Base-by-base conservation (phyloP, 2,888 invertebrate genomes). In the Muscina levida region DNA sequence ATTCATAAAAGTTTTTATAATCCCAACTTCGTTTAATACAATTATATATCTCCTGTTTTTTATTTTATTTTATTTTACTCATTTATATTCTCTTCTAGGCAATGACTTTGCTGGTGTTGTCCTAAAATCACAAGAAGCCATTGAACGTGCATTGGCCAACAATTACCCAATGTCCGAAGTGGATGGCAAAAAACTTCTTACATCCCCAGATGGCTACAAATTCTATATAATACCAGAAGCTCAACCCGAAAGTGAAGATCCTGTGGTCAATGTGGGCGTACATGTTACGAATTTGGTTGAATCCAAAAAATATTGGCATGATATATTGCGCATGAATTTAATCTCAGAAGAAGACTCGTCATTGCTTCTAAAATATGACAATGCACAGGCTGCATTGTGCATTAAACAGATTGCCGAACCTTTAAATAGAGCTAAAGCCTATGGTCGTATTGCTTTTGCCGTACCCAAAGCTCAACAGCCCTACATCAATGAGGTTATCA, bases 371-470 rank as follows among this genome's bases (percentile, higher is more conserved):
- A 95, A 95, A 1, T 98, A 95, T 89, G 91, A 91, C 44, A 92
- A 93, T 2, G 91, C 93, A 77, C 95, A 97, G 91, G 93, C 95
- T 1, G 94, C 95, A 86, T 90, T 98, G 46, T 95, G 97, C 88
- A 91, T 98, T 2, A 84, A 84, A 13, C 73, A 84, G 68, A 83
- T 87, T 2, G 53, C 74, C 0, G 85, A 86, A 66, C 91, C 93
- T 39, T 92, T 99, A 2, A 93, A 97, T 88, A 95, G 95, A 84
- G 97, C 95, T 1, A 94, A 95, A 87, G 98, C 98, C 0, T 98
- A 96, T 91, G 99, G 99, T 0, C 93, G 99, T 74, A 97, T 98
- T 85, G 99, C 99, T 0, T 99, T 98, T 91, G 94, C 97, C 0
- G 95, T 97, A 84, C 98, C 98, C 0, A 92, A 92, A 83, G 92